Conservation (phyloP, 2,113 vertebrate genomes). For the Cryptomyrus ogoouensis region DNA sequence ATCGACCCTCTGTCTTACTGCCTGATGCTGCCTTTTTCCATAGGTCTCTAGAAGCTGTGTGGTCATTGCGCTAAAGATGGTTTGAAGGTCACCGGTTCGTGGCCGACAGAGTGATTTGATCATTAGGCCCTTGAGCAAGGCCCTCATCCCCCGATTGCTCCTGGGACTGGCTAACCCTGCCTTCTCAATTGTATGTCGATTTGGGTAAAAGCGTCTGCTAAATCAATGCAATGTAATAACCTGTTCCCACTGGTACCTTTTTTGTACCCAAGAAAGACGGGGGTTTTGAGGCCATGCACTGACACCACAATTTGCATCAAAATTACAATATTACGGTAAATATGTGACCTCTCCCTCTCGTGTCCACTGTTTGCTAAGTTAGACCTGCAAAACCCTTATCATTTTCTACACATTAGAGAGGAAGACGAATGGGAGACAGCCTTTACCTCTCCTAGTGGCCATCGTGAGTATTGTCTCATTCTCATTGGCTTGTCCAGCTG, state of each 20-base stretch:
- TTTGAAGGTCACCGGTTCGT: background rate
- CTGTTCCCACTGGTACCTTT: background rate
- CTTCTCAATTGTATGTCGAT: background rate
- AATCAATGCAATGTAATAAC: background rate
- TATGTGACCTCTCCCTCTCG: background rate
- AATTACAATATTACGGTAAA: background rate
- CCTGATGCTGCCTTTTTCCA: background rate
- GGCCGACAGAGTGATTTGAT: background rate
- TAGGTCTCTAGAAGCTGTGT: background rate
- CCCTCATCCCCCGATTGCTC: background rate
- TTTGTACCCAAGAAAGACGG: background rate
- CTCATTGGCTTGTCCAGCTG: background rate
- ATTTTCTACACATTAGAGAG: background rate
- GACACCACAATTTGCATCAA: background rate
- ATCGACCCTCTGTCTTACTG: background rate
- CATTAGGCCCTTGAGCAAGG: background rate
- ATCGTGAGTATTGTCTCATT: background rate
- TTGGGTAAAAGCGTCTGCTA: background rate
- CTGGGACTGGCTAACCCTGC: background rate
- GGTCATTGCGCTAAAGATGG: background rate
- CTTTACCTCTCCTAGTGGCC: background rate
- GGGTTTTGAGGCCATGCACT: background rate
- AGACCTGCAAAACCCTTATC: background rate
- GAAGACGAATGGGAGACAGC: background rate
- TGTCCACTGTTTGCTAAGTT: background rate